Evolutionary conservation across 2,113 vertebrate genomes (phyloP), one percentile per base, ranked within the genome.

Genomic region (Prunella fulvescens): DNA sequence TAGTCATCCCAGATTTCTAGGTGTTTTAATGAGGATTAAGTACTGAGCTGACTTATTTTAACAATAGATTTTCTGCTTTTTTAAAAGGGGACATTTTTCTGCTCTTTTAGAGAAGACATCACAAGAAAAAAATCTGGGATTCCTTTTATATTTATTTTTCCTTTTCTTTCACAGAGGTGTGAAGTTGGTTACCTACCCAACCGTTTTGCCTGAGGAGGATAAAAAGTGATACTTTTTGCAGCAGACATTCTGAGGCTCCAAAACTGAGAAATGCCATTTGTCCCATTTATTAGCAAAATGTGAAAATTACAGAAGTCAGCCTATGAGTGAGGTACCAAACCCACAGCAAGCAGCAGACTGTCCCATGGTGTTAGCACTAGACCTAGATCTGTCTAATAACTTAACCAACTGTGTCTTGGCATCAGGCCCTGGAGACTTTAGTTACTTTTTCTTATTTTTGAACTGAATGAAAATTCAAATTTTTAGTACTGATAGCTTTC

Each of bases 401-500:
- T 83, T 88, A 71, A 93, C 47, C 71, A 80, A 81, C 51, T 83
- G 15, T 58, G 60, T 78, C 65, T 83, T 90, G 82, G 64, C 67
- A 54, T 62, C 60, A 62, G n/a, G 70, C 57, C 47, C 64, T 12
- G 10, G 50, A 80, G 50, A 65, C 11, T 62, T 85, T 12, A 65
- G 57, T 62, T 58, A 60, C 13, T 7, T 45, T 83, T 91, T 64
- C n/a, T 62, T 80, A 25, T 70, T 29, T 86, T 85, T 90, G 24
- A 95, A 83, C 12, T 15, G 39, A 92, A 86, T 66, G 47, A 88
- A 72, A 81, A 77, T 90, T 54, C 81, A 78, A 73, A 74, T 66
- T 70, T 90, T 94, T 94, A 78, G 64, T 90, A 70, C 44, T 67
- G 71, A 66, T 85, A 78, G 56, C 6, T 84, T 95, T 91, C 56